Percentiles rank a stretch among this genome's conserved stretches.
These are phyloP conservation scores for Boloria selene DNA, from an alignment of 2,888 invertebrate genomes.

Conservation along the genomic window DNA sequence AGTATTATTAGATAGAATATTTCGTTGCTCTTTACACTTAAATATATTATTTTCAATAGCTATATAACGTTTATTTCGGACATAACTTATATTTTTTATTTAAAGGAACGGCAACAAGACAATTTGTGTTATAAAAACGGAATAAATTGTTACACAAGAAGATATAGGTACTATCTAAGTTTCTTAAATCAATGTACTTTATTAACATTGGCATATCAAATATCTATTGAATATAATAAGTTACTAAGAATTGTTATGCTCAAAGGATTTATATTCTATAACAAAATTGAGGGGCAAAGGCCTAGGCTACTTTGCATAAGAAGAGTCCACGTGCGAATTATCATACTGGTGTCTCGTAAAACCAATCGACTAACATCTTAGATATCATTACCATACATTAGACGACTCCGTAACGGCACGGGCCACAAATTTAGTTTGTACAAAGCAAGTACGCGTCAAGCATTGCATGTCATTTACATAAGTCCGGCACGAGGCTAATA, in stretches of 20 bases:
- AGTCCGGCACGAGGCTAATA: constrained; percentile 77
- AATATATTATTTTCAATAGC: not conserved
- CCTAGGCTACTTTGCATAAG: constrained; percentile 66
- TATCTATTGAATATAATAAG: too few relatives aligned
- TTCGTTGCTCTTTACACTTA: not conserved
- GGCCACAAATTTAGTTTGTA: constrained; percentile 59
- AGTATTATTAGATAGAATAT: not conserved
- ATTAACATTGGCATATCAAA: too few relatives aligned
- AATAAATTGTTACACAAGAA: too few relatives aligned
- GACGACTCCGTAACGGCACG: constrained; percentile 63
- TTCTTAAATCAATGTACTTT: too few relatives aligned
- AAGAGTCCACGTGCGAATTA: constrained; percentile 79
- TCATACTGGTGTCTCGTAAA: constrained; percentile 66
- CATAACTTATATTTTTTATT: too few relatives aligned
- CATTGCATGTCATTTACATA: constrained; percentile 71
- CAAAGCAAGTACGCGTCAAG: constrained; percentile 63
- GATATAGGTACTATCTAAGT: too few relatives aligned
- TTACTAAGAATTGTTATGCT: too few relatives aligned
- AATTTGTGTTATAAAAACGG: too few relatives aligned
- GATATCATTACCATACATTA: constrained; percentile 58
- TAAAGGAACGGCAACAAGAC: too few relatives aligned
- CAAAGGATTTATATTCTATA: constrained; percentile 21
- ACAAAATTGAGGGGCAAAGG: constrained; percentile 29
- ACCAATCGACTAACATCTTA: constrained; percentile 62
- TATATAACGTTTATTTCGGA: too few relatives aligned